These are phyloP conservation scores for Drosophila albomicans DNA, from an alignment of 1,140 invertebrate species.

Conservation along the genomic window DNA sequence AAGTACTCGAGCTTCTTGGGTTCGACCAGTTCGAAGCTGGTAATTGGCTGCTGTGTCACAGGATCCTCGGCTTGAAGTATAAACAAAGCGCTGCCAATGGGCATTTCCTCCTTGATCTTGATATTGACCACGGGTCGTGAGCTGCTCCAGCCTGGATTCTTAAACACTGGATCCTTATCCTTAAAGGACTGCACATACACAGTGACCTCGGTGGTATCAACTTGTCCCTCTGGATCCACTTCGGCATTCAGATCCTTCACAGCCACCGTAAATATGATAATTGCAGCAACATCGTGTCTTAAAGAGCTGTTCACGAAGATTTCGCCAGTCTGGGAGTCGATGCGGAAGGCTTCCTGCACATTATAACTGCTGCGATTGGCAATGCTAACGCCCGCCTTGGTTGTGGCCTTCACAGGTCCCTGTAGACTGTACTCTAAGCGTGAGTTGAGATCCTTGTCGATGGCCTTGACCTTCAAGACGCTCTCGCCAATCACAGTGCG, in stretches of 20 bases:
- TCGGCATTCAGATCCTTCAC: slow-evolving; percentile 90
- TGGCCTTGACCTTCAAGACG: slow-evolving; percentile 88
- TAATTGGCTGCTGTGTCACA: slow-evolving; percentile 87
- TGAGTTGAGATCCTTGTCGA: slow-evolving; percentile 90
- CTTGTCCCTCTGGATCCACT: slow-evolving; percentile 88
- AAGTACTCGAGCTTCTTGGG: slow-evolving; percentile 75
- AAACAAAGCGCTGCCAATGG: slow-evolving; percentile 91
- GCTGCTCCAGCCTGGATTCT: slow-evolving; percentile 88
- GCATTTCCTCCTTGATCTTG: slow-evolving; percentile 91
- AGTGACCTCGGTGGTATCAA: slow-evolving; percentile 89
- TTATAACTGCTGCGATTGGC: slow-evolving; percentile 87
- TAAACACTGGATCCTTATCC: slow-evolving; percentile 92
- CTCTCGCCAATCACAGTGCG: slow-evolving; percentile 88
- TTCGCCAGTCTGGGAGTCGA: slow-evolving; percentile 89
- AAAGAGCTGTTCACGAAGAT: slow-evolving; percentile 89
- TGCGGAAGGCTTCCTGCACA: slow-evolving; percentile 89
- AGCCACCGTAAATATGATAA: slow-evolving; percentile 91
- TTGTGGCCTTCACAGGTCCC: slow-evolving; percentile 89
- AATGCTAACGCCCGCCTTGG: slow-evolving; percentile 90
- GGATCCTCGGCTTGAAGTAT: slow-evolving; percentile 91
- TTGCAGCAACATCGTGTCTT: slow-evolving; percentile 92
- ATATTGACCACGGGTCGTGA: slow-evolving; percentile 89
- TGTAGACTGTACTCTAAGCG: slow-evolving; percentile 89
- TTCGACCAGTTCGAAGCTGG: slow-evolving; percentile 87
- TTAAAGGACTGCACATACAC: slow-evolving; percentile 92